These are phyloP conservation scores for Tor tambroides DNA, from an alignment of 2,113 vertebrate genomes.

Conservation along the genomic window DNA sequence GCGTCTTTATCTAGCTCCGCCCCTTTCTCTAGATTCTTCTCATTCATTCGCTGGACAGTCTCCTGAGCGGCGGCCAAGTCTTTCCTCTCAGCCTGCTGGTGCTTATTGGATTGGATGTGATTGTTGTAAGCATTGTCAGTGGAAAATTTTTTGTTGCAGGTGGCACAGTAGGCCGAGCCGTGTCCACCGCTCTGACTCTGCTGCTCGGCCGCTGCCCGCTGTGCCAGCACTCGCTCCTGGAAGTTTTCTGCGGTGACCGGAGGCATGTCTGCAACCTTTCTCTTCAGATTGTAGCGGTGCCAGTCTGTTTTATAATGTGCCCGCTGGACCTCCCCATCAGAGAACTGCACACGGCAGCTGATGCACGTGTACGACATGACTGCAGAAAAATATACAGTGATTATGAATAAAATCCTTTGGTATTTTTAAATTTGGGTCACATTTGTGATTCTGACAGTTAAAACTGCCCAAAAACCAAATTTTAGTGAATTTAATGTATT, in stretches of 20 bases:
- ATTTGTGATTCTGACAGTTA: neutral
- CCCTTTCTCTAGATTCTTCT: slow-evolving; percentile 95
- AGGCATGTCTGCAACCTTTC: slow-evolving; percentile 94
- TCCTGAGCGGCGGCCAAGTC: slow-evolving; percentile 79
- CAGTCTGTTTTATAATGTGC: slow-evolving; percentile 97
- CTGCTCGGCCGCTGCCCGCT: slow-evolving; percentile 79
- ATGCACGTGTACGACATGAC: slow-evolving; percentile 94
- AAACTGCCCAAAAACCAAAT: neutral
- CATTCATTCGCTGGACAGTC: slow-evolving; percentile 85
- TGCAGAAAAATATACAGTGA: neutral
- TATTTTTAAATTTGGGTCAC: neutral
- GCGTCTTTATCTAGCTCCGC: slow-evolving; percentile 75
- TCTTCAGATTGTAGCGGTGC: slow-evolving; percentile 97
- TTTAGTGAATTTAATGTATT: too few relatives aligned
- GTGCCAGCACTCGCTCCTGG: slow-evolving; percentile 87
- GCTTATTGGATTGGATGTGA: slow-evolving; percentile 92
- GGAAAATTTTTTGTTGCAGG: slow-evolving; percentile 91
- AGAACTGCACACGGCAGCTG: slow-evolving; percentile 90
- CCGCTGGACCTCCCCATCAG: slow-evolving; percentile 89
- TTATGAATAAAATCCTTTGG: neutral
- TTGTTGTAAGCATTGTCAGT: slow-evolving; percentile 88
- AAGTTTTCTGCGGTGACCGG: slow-evolving; percentile 95
- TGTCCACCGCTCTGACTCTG: slow-evolving; percentile 65
- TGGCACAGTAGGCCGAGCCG: slow-evolving; percentile 75
- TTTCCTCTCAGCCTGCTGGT: slow-evolving; percentile 87